phyloP scores from a whole-genome alignment of 23 tunicate genomes.

The Styela plicata region DNA sequence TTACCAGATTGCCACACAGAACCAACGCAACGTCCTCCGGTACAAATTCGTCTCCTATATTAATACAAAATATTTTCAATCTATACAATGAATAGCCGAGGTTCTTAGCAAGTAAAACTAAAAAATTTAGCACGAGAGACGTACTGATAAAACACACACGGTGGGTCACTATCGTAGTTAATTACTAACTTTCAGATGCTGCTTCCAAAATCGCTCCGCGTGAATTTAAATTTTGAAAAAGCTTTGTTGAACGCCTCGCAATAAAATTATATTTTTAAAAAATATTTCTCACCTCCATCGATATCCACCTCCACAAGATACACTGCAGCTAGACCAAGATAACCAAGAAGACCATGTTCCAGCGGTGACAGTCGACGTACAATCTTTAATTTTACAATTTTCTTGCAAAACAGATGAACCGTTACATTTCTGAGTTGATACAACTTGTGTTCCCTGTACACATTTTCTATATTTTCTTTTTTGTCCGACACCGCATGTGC shows the following conservation, averaged over 20 bases:
- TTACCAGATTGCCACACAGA: constrained; percentile 10
- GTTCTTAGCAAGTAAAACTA: too few species aligned
- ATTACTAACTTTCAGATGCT: too few species aligned
- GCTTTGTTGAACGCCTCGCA: not conserved
- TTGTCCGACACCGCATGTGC: constrained; percentile 33
- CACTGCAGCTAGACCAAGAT: constrained; percentile 29
- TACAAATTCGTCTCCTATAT: not conserved
- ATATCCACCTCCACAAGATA: constrained; percentile 36
- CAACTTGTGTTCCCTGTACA: not conserved
- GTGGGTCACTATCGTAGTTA: too few species aligned
- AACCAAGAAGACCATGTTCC: constrained; percentile 38
- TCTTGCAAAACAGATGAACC: not conserved
- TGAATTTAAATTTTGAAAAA: not conserved
- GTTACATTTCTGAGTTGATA: not conserved
- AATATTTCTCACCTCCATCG: constrained; percentile 54
- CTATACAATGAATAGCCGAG: too few species aligned
- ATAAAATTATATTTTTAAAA: too few species aligned
- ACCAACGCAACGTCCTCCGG: constrained; percentile 7
- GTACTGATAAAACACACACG: too few species aligned
- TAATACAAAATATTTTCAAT: too few species aligned
- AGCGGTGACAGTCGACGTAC: not conserved
- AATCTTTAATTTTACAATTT: constrained; percentile 7
- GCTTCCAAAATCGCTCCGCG: not conserved
- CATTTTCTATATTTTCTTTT: constrained; percentile 20
- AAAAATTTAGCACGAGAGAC: too few species aligned